Base-by-base conservation (phyloP, 2,888 invertebrate genomes). In the Alsophila aescularia region DNA sequence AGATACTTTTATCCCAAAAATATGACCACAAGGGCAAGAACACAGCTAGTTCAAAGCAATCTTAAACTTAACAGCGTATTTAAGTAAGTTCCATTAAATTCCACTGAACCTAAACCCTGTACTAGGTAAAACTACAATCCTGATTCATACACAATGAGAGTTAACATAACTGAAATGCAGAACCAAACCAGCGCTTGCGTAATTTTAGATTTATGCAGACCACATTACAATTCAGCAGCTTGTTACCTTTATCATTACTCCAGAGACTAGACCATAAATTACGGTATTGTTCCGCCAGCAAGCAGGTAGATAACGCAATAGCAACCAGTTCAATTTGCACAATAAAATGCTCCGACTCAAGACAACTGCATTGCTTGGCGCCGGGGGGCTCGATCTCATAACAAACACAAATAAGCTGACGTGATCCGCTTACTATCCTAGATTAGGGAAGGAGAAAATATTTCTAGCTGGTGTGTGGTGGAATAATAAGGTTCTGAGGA, bases 401-500 rank as follows among this genome's bases (percentile, higher is more conserved):
- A 89, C 88, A 87, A 88, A 90, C 84, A 89, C 83, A 86, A 89
- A 87, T 89, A 90, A 90, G 81, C 79, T 83, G 90, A 90, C 90
- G 83, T 90, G 90, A 91, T 89, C 90, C 86, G 85, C 89, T 91
- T 90, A 88, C 86, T 75, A 75, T 67, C 77, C 79, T 80, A 87
- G 88, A 89, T 89, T 87, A 89, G 75, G 79, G 78, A 69, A 62
- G 69, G 68, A 74, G 79, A 77, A 78, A 83, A 79, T 83, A 84
- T 81, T 83, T 76, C 79, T 78, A 75, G 77, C 73, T 77, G 72
- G 44, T 54, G 47, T 48, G 54, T 35, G 42, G 49, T 41, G 34
- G 49, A 44, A 50, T 55, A 44, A 50, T 55, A 49, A 50, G 50
- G 50, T 50, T 5, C 24, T 24, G 40, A 29, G 15, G 29, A 62